Percentiles rank a stretch among this genome's conserved stretches.
Evolutionary conservation across 92 coral and sea anemone genomes (phyloP).

Genomic region (Desmophyllum pertusum): DNA sequence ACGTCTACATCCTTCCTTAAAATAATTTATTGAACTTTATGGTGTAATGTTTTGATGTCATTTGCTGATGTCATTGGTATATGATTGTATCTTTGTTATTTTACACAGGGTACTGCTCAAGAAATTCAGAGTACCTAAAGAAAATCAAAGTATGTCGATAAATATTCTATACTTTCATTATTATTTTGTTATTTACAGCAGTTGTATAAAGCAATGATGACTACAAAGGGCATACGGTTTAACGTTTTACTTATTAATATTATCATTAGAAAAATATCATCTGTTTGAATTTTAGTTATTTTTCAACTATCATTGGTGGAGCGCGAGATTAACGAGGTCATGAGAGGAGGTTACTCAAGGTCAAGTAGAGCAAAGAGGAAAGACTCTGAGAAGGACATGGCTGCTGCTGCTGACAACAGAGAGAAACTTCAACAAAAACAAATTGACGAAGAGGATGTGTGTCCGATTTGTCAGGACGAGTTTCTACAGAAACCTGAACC

Average conservation of each 20-base stretch:
- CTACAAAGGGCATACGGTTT: not conserved
- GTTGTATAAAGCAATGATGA: too few relatives aligned
- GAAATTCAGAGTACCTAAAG: slow-evolving; percentile 95
- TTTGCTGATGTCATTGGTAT: not conserved
- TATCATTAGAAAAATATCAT: not conserved
- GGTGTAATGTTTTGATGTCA: too few relatives aligned
- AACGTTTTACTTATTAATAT: not conserved
- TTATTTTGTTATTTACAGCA: not conserved
- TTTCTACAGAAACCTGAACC: slow-evolving; percentile 83
- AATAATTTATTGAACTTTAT: too few relatives aligned
- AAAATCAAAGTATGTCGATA: slow-evolving; percentile 76
- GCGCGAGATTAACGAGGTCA: slow-evolving; percentile 95
- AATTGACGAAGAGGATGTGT: slow-evolving; percentile 87
- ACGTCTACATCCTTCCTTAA: too few relatives aligned
- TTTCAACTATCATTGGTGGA: slow-evolving; percentile 95
- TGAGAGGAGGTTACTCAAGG: slow-evolving; percentile 78
- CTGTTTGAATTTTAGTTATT: slow-evolving; percentile 58
- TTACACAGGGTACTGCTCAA: slow-evolving; percentile 83
- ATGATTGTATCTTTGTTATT: not conserved
- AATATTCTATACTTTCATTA: not conserved
- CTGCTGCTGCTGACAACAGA: slow-evolving; percentile 55
- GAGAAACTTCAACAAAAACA: slow-evolving; percentile 86
- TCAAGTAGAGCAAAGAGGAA: slow-evolving; percentile 42
- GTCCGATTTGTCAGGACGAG: slow-evolving; percentile 99
- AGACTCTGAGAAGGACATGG: slow-evolving; percentile 27